Percentiles rank a stretch among this genome's conserved stretches.
These are phyloP conservation scores for Desmodus rotundus DNA, from an alignment of 2,113 vertebrate species.

Conservation along the genomic window DNA sequence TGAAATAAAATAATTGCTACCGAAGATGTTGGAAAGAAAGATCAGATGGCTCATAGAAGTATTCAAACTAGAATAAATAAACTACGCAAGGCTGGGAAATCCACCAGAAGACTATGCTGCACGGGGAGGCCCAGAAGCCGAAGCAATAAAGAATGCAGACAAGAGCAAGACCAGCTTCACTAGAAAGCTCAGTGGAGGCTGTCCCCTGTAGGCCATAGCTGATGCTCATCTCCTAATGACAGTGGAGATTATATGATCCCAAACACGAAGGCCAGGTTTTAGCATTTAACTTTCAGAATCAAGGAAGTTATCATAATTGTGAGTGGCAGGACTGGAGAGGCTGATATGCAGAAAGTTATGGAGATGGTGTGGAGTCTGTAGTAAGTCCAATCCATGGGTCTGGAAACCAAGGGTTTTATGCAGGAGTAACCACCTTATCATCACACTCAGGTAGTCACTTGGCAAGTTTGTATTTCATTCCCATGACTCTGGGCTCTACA, in stretches of 20 bases:
- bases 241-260: background rate
- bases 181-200: background rate
- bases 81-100: background rate
- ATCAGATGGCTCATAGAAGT: background rate
- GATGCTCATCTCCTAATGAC: background rate
- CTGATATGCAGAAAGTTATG: background rate
- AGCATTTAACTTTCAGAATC: background rate
- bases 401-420: background rate
- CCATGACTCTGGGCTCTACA: background rate
- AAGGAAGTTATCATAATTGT: background rate
- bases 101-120: background rate
- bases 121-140: background rate
- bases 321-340: background rate
- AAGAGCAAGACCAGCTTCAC: background rate
- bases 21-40: background rate
- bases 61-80: background rate
- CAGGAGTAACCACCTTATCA: background rate
- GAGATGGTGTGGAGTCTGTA: background rate
- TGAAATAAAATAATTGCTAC: background rate
- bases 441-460: background rate
- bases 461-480: background rate
- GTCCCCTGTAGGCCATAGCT: background rate
- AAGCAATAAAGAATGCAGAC: background rate
- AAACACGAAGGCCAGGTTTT: background rate
- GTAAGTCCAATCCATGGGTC: accelerated